phyloP scores from a whole-genome alignment of 92 coral and sea anemone species.

The Hydrozoanthus gracilis region DNA sequence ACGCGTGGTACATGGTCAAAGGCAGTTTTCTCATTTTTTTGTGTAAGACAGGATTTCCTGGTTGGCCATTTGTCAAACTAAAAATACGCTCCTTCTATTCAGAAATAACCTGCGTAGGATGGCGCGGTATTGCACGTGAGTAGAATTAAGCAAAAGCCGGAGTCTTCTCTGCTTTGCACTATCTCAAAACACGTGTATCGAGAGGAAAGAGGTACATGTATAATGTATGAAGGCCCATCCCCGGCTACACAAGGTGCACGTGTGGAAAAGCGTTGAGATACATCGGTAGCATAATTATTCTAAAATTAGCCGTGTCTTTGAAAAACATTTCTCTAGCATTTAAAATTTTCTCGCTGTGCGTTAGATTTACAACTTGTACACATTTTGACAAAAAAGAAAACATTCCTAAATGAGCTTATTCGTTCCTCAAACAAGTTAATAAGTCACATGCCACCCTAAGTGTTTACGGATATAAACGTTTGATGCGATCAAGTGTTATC shows the following conservation, averaged over 20 bases:
- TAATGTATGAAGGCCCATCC: not conserved
- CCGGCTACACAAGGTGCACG: not conserved
- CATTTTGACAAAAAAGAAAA: conserved; percentile 24
- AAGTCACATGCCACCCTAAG: conserved; percentile 8
- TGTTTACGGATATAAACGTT: conserved; percentile 33
- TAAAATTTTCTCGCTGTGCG: not conserved
- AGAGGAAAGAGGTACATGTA: conserved; percentile 6
- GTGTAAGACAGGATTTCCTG: conserved; percentile 29
- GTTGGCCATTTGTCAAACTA: not conserved
- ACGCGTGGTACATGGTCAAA: too few species aligned
- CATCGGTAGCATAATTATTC: conserved; percentile 26
- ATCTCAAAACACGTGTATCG: not conserved
- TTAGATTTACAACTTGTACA: conserved; percentile 1
- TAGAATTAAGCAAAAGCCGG: not conserved
- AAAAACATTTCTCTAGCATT: not conserved
- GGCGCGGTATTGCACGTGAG: too few species aligned
- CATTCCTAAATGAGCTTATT: conserved; percentile 45
- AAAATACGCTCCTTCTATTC: not conserved
- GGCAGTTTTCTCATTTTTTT: not conserved
- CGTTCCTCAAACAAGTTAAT: conserved; percentile 39
- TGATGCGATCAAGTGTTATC: conserved; percentile 50
- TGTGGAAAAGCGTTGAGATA: conserved; percentile 9
- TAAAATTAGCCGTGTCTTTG: conserved; percentile 29
- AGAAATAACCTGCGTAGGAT: not conserved
- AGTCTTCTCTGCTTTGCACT: not conserved